phyloP scores from a whole-genome alignment of 1,140 invertebrate genomes.

The Scaptodrosophila lebanonensis region DNA sequence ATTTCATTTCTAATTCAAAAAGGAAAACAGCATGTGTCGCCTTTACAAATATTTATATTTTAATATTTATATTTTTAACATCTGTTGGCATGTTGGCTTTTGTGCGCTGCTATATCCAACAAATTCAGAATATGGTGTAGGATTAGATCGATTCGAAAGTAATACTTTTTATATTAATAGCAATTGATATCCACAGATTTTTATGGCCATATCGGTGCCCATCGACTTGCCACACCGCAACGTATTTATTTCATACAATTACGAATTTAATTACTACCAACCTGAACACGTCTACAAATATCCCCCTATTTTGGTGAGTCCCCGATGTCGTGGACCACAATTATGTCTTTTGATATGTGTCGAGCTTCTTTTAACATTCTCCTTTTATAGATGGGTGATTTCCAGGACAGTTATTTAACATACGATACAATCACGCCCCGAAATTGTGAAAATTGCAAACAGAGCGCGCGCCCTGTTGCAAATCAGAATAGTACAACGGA shows the following conservation, averaged over 20 bases:
- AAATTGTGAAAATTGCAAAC: conserved; percentile 42
- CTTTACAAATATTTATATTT: no score
- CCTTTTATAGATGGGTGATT: conserved; percentile 43
- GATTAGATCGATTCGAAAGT: not conserved
- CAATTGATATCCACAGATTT: conserved; percentile 73
- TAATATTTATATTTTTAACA: no score
- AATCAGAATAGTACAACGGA: not conserved
- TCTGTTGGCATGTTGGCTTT: not conserved
- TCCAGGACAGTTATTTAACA: conserved; percentile 46
- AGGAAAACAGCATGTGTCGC: no score
- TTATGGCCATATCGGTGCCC: conserved; percentile 84
- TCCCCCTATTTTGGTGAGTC: conserved; percentile 59
- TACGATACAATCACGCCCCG: conserved; percentile 37
- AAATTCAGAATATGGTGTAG: conserved; percentile 47
- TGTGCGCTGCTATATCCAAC: conserved; percentile 26
- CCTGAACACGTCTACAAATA: conserved; percentile 58
- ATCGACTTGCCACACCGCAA: conserved; percentile 83
- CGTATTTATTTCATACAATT: conserved; percentile 85
- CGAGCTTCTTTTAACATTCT: conserved; percentile 2
- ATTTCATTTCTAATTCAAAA: no score
- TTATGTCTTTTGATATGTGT: conserved; percentile 22
- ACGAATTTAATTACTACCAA: conserved; percentile 84
- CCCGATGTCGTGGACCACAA: not conserved
- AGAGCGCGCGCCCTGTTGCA: conserved; percentile 6
- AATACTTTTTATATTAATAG: not conserved